A percentile compares a stretch with the other conserved stretches of the same genome.
phyloP scores from a whole-genome alignment of 2,888 invertebrate species.

The Drosophila pegasa region DNA sequence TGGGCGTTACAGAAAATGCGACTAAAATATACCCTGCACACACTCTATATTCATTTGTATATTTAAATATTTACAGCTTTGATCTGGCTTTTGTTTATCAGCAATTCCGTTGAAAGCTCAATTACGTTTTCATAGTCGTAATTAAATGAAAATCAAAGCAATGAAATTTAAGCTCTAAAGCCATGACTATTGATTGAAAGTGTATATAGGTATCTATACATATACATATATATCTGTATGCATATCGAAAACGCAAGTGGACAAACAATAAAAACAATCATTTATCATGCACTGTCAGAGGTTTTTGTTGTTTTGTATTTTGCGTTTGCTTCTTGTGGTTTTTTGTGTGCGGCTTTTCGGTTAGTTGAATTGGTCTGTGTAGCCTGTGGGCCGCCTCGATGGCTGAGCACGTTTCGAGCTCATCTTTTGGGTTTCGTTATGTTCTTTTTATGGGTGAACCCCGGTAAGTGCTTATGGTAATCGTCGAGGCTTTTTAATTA shows the following conservation, averaged over 20 bases:
- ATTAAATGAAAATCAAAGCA: constrained; percentile 29
- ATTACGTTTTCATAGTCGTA: constrained; percentile 7
- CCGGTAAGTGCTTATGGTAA: constrained; percentile 48
- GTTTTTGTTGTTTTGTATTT: constrained; percentile 9
- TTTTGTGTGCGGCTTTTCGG: constrained; percentile 34
- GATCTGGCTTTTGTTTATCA: neutral
- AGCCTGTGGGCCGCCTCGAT: constrained; percentile 38
- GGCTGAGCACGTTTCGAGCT: constrained; percentile 65
- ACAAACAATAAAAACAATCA: constrained; percentile 46
- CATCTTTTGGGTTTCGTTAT: constrained; percentile 28
- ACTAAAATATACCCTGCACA: neutral
- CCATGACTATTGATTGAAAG: constrained; percentile 37
- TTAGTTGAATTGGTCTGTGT: constrained; percentile 35
- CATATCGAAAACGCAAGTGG: constrained; percentile 13
- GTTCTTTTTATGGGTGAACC: constrained; percentile 27
- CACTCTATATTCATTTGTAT: too few relatives aligned
- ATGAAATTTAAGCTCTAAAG: constrained; percentile 22
- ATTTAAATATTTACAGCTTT: neutral
- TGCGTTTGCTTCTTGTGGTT: constrained; percentile 18
- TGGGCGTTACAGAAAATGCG: neutral
- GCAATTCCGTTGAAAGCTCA: neutral
- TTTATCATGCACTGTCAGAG: constrained; percentile 48
- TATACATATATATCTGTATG: neutral
- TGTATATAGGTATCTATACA: too few relatives aligned
- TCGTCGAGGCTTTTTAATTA: constrained; percentile 56